Evolutionary conservation across 2,888 invertebrate species (phyloP).

Genomic region (Megastigmus dorsalis): DNA sequence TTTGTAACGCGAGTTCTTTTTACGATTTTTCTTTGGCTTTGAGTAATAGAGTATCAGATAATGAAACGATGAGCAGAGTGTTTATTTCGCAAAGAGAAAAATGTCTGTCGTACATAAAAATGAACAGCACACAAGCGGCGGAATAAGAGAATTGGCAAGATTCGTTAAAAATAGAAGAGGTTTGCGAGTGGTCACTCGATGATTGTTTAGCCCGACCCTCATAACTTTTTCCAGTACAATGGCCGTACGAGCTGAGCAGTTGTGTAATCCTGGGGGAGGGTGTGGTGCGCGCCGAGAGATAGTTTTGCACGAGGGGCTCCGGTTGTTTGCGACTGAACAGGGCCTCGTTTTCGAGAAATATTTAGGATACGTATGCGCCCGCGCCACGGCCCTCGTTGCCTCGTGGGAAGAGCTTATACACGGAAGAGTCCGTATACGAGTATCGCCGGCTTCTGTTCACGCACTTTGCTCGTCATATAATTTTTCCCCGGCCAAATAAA

Average conservation of each 20-base stretch:
- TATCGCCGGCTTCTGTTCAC: conserved; percentile 5
- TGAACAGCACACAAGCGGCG: too few species aligned
- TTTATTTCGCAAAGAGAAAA: too few species aligned
- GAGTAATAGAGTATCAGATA: too few species aligned
- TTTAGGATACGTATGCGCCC: conserved; percentile 50
- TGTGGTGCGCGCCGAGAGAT: conserved; percentile 38
- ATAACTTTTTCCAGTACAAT: conserved; percentile 30
- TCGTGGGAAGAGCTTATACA: conserved; percentile 37
- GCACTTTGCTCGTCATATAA: conserved; percentile 35
- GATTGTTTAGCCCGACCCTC: conserved; percentile 29
- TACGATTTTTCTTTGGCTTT: too few species aligned
- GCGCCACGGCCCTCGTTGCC: too few species aligned
- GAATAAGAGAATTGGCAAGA: too few species aligned
- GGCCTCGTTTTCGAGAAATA: conserved; percentile 67
- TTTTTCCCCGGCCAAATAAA: conserved; percentile 38
- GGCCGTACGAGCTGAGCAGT: conserved; percentile 10
- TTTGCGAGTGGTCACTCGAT: conserved; percentile 34
- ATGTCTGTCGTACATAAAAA: too few species aligned
- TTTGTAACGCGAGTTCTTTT: too few species aligned
- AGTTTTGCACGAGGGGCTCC: conserved; percentile 55
- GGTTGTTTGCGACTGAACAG: conserved; percentile 71
- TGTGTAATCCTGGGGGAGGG: conserved; percentile 41
- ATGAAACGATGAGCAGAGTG: too few species aligned
- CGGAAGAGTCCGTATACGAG: neutral
- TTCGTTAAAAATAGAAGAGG: conserved; percentile 13